Evolutionary conservation across 92 coral and sea anemone genomes (phyloP).

Genomic region (Palythoa grandiflora): DNA sequence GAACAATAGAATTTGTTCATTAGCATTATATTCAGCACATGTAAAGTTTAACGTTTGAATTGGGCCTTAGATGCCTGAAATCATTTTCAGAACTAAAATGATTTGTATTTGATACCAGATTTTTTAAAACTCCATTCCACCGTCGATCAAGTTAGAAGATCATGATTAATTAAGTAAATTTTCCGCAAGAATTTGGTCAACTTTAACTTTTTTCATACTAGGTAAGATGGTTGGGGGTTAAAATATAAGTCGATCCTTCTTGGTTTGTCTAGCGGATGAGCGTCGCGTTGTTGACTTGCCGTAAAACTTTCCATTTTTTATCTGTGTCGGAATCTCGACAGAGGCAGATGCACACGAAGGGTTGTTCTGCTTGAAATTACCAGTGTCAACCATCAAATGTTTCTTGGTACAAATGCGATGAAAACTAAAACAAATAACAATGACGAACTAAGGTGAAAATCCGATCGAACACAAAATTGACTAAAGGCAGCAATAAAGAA

Average conservation of each 20-base stretch:
- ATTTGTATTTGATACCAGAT: constrained; percentile 15
- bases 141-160: constrained; percentile 29
- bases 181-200: constrained; percentile 2
- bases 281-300: constrained; percentile 28
- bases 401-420: no score
- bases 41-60: no score
- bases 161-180: neutral
- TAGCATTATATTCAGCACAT: no score
- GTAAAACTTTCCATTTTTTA: constrained; percentile 6
- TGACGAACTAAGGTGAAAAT: no score
- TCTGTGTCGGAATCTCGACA: no score
- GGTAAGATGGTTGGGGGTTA: neutral
- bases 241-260: neutral
- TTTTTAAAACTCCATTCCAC: constrained; percentile 13
- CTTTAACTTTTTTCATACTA: constrained; percentile 17
- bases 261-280: neutral
- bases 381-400: no score
- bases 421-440: no score
- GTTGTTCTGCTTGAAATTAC: no score
- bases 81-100: neutral
- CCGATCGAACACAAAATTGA: no score
- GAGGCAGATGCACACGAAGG: no score
- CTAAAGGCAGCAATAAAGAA: no score
- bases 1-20: no score
- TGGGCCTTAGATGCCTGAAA: neutral